Conservation (phyloP, 2,888 invertebrate species). For the Cephus nigrinus region DNA sequence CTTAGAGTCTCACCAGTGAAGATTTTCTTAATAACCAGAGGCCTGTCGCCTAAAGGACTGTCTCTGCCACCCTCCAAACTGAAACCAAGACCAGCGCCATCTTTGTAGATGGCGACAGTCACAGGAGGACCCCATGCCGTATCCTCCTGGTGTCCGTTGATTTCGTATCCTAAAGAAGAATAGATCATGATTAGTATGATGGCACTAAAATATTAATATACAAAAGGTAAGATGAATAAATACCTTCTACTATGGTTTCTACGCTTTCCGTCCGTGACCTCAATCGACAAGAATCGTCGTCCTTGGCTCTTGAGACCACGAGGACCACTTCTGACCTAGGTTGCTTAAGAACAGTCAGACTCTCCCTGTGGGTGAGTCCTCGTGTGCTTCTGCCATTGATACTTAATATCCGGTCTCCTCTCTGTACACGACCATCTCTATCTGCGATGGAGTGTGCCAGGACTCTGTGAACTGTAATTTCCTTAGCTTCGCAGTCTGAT, state of each 20-base stretch:
- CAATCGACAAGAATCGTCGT: conserved; percentile 47
- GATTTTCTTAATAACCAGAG: conserved; percentile 90
- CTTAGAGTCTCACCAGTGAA: conserved; percentile 80
- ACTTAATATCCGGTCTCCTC: conserved; percentile 88
- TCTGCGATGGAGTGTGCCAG: conserved; percentile 87
- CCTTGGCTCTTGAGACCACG: conserved; percentile 74
- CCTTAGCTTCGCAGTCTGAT: conserved; percentile 90
- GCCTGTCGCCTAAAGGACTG: conserved; percentile 89
- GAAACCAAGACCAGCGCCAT: conserved; percentile 92
- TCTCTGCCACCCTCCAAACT: conserved; percentile 94
- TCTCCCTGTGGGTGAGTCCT: conserved; percentile 88
- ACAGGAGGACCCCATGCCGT: conserved; percentile 70
- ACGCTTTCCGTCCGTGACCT: conserved; percentile 56
- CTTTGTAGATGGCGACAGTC: conserved; percentile 73
- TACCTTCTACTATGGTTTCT: conserved; percentile 62
- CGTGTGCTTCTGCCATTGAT: conserved; percentile 88
- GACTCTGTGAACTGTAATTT: conserved; percentile 91
- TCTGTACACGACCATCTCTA: conserved; percentile 85
- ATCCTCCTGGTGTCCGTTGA: conserved; percentile 61
- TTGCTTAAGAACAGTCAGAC: conserved; percentile 84
- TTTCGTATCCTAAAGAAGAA: conserved; percentile 50
- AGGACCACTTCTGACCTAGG: conserved; percentile 84
- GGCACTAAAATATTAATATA: neutral
- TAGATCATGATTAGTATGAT: neutral
- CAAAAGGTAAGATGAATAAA: neutral